These are phyloP conservation scores for Sebastolobus altivelis DNA, from an alignment of 2,797 vertebrate species.

Conservation along the genomic window DNA sequence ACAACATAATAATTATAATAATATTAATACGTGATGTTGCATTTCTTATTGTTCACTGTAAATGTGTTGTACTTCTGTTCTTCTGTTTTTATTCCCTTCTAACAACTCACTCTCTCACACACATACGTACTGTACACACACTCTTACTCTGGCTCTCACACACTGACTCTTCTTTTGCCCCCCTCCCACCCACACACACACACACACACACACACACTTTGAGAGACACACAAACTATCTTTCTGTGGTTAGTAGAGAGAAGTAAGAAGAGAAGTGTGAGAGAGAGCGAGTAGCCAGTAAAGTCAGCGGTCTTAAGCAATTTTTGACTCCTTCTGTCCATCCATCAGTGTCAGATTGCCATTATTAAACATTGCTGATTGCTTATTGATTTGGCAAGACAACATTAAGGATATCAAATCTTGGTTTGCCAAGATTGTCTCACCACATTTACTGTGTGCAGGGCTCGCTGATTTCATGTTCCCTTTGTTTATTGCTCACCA, in stretches of 20 bases:
- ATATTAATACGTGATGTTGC: background rate
- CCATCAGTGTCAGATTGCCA: conserved; percentile 4
- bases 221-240: conserved; percentile 16
- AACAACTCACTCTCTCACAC: background rate
- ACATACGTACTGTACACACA: background rate
- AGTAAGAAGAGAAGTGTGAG: conserved; percentile 1
- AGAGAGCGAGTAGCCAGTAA: background rate
- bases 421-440: background rate
- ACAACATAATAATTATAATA: background rate
- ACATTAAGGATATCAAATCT: conserved; percentile 2
- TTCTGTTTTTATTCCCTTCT: conserved; percentile 1
- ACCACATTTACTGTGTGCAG: background rate
- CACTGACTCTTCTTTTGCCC: conserved; percentile 8
- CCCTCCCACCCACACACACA: conserved; percentile 1
- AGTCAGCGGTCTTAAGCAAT: background rate
- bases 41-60: conserved; percentile 1
- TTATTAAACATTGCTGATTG: conserved; percentile 34
- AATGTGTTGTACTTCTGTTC: background rate
- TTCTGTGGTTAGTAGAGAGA: background rate
- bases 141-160: background rate
- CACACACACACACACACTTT: conserved; percentile 10
- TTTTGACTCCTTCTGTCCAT: background rate
- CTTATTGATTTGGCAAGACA: conserved; percentile 15
- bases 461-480: background rate
- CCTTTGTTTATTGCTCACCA: background rate